Percentiles rank a stretch among this genome's conserved stretches.
phyloP scores from a whole-genome alignment of 2,113 vertebrate genomes.

The Tangachromis dhanisi region DNA sequence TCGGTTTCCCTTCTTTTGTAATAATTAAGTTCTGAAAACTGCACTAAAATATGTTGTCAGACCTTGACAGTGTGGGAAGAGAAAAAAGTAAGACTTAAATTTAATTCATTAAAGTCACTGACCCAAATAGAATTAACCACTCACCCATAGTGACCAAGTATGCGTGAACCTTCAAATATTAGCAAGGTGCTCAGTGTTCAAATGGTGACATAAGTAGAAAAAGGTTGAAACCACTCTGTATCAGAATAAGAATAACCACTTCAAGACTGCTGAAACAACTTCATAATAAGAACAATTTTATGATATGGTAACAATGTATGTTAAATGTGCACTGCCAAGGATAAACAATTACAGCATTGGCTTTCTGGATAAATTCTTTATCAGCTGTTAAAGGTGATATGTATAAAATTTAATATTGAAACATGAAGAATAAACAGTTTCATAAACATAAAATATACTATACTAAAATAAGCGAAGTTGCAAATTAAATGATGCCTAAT shows the following conservation, averaged over 20 bases:
- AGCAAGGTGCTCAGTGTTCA: constrained; percentile 34
- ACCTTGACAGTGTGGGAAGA: constrained; percentile 38
- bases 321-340: not conserved
- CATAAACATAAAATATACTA: not conserved
- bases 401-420: not conserved
- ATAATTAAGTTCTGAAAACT: constrained; percentile 6
- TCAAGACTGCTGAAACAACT: not conserved
- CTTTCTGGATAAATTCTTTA: not conserved
- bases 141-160: constrained; percentile 48
- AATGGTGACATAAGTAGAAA: constrained; percentile 8
- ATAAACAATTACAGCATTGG: not conserved
- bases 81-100: constrained; percentile 22
- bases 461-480: not conserved
- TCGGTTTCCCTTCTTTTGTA: not conserved
- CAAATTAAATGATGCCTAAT: not conserved
- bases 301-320: not conserved
- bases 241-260: constrained; percentile 15
- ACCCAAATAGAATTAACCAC: constrained; percentile 57
- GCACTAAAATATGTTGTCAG: constrained; percentile 40
- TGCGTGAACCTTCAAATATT: constrained; percentile 61
- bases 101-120: constrained; percentile 57
- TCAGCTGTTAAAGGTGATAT: not conserved
- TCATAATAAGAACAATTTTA: no score
- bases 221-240: constrained; percentile 15
- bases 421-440: not conserved